These are phyloP conservation scores for Mesochorus sp. DNA, from an alignment of 2,888 invertebrate genomes.

Conservation along the genomic window DNA sequence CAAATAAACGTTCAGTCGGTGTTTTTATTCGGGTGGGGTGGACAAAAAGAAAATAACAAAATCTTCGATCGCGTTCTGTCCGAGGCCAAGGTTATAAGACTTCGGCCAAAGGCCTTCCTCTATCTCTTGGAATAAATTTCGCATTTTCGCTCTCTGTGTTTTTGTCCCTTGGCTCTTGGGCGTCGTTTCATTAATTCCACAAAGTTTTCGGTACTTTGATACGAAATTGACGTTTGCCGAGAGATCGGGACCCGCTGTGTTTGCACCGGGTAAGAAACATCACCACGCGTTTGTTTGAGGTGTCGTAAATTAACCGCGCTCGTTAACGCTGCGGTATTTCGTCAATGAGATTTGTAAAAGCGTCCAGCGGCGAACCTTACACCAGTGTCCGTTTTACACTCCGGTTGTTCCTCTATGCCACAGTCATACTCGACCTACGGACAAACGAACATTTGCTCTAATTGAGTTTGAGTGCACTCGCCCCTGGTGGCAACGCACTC, in stretches of 20 bases:
- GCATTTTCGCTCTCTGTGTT: constrained; percentile 3
- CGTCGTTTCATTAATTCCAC: constrained; percentile 37
- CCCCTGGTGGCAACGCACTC: constrained; percentile 41
- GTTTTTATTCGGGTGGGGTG: not conserved
- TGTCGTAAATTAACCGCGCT: constrained; percentile 31
- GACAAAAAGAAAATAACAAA: not conserved
- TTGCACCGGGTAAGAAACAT: not conserved
- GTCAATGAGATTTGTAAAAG: constrained; percentile 4
- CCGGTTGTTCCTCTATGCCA: too few relatives aligned
- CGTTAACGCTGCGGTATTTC: too few relatives aligned
- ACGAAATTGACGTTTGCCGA: constrained; percentile 4
- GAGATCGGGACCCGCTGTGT: too few relatives aligned
- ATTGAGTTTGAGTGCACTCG: constrained; percentile 50
- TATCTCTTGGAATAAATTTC: too few relatives aligned
- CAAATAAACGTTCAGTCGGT: not conserved
- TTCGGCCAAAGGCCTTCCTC: constrained; percentile 17
- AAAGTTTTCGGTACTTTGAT: not conserved
- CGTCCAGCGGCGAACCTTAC: not conserved
- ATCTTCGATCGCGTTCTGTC: constrained; percentile 48
- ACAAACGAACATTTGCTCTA: constrained; percentile 45
- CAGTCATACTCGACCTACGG: constrained; percentile 19
- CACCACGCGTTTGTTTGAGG: constrained; percentile 32
- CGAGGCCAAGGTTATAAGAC: constrained; percentile 59
- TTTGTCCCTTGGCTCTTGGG: not conserved
- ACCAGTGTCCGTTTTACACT: too few relatives aligned